phyloP scores from a whole-genome alignment of 1,140 invertebrate genomes.

The Temnothorax nylanderi region DNA sequence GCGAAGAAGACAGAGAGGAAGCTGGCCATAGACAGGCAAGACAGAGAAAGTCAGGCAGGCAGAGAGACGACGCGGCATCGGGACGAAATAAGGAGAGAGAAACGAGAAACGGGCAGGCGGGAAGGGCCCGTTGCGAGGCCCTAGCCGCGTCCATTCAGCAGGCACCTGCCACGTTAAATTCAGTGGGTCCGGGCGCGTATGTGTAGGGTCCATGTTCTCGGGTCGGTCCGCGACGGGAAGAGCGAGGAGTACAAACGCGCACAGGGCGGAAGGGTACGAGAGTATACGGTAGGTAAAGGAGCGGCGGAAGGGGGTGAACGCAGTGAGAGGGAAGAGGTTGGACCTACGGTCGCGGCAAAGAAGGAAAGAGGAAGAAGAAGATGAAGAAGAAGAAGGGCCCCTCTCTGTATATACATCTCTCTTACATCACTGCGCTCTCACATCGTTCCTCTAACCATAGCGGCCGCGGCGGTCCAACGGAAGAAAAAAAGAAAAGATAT shows the following conservation, averaged over 20 bases:
- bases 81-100: conserved; percentile 6
- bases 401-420: conserved; percentile 64
- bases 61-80: conserved; percentile 42
- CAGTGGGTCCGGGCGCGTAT: conserved; percentile 49
- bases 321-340: not conserved
- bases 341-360: not conserved
- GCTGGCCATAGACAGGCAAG: conserved; percentile 3
- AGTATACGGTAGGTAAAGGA: not conserved
- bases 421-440: conserved; percentile 68
- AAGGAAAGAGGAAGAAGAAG: conserved; percentile 9
- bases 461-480: conserved; percentile 26
- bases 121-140: conserved; percentile 28
- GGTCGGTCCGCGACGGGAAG: conserved; percentile 18
- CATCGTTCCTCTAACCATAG: conserved; percentile 58
- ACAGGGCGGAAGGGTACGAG: not conserved
- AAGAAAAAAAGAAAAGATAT: conserved; percentile 67
- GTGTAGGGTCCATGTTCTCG: conserved; percentile 18
- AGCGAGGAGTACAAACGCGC: not conserved
- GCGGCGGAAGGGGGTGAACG: not conserved
- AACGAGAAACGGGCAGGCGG: not conserved
- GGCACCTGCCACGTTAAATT: conserved; percentile 77
- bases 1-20: not conserved
- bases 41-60: conserved; percentile 27
- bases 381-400: conserved; percentile 22
- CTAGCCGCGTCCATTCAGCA: conserved; percentile 71